Evolutionary conservation across 1,140 invertebrate species (phyloP).

Genomic region (Meloidogyne floridensis): DNA sequence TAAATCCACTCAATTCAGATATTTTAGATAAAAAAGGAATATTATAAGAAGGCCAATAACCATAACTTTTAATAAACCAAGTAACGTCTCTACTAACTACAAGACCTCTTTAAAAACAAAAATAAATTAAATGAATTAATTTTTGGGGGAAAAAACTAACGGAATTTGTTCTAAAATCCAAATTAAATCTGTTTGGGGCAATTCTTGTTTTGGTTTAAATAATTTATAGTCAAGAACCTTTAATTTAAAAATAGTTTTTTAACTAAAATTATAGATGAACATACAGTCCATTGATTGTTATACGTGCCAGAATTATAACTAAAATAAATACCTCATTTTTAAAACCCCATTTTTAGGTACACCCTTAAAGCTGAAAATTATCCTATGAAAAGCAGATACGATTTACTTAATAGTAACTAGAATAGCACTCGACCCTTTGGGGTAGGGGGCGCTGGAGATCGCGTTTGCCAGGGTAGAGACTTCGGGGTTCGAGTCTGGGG

Average conservation of each 20-base stretch:
- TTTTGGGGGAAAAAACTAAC: not conserved
- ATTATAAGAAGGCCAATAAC: slow-evolving; percentile 81
- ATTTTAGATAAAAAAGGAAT: slow-evolving; percentile 76
- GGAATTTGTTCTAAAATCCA: slow-evolving; percentile 84
- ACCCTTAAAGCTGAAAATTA: not conserved
- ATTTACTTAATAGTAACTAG: no score
- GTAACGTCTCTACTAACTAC: slow-evolving; percentile 72
- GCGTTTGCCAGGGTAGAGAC: no score
- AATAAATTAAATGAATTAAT: not conserved
- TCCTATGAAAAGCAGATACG: no score
- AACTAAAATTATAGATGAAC: not conserved
- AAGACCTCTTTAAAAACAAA: slow-evolving; percentile 1
- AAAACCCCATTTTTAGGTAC: no score
- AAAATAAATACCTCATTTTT: slow-evolving; percentile 22
- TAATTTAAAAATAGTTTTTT: not conserved
- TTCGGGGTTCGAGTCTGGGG: no score
- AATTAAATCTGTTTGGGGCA: slow-evolving; percentile 72
- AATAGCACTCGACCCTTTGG: no score
- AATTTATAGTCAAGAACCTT: slow-evolving; percentile 73
- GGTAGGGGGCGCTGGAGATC: no score
- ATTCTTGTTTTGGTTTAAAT: slow-evolving; percentile 70
- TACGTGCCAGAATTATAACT: slow-evolving; percentile 79
- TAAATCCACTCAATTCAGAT: slow-evolving; percentile 71
- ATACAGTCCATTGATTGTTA: slow-evolving; percentile 84
- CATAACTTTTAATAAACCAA: slow-evolving; percentile 72